Base-by-base conservation (phyloP, 1,140 invertebrate species). In the Cotesia glomerata region DNA sequence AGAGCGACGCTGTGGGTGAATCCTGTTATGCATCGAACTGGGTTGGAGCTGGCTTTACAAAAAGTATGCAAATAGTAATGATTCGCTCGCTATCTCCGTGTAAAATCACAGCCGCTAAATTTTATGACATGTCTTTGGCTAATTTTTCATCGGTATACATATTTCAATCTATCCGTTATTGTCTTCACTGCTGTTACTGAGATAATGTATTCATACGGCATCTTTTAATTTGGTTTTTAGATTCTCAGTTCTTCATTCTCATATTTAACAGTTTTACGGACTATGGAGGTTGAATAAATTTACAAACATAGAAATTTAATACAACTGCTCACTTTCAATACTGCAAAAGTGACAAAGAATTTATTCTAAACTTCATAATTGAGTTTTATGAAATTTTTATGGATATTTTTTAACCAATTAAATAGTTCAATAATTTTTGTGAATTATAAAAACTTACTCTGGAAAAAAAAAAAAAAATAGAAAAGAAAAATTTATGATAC, bases 191-290 rank as follows among this genome's bases (percentile, higher is more conserved):
- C 35, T 26, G n/a, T 49, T 63, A n/a, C 32, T 16, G 8, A 2
- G 14, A 51, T 65, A 5, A 45, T 58, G 5, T 5, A 34, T 56
- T 45, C 39, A 45, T 5, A 45, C 7, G 11, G 5, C 39, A 45
- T 45, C 4, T 45, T 45, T 45, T 9, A 45, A 45, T 61, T 36
- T 66, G 5, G 63, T 74, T 73, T 73, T 3, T 71, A 84, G 81
- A 80, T 84, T 54, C 72, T 84, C 11, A 81, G 79, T 34, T 77
- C 80, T 8, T 82, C 80, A 16, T 84, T 83, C 54, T 81, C 80
- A 9, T 84, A 83, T 68, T 78, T 83, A 32, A 83, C 80, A 11
- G 72, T 83, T 2, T 73, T 83, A 11, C 63, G 45, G 16, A 16
- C 63, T 3, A 35, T 65, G 8, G 16, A 65, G 8, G 36, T 7